Evolutionary conservation across 92 coral and sea anemone genomes (phyloP).

Genomic region (Porites cylindrica): DNA sequence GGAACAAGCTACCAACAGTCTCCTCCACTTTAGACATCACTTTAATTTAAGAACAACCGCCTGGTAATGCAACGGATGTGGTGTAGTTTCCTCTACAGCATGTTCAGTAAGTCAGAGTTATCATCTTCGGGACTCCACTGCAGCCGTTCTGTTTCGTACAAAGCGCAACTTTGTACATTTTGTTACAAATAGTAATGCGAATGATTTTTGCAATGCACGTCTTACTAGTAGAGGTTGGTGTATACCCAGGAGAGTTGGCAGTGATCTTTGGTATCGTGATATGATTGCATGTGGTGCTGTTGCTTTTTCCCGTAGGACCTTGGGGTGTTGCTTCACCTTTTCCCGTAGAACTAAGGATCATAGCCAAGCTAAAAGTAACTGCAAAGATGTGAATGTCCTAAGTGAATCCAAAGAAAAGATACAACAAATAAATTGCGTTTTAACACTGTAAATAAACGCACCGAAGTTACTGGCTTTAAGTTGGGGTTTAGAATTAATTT

Average conservation of each 20-base stretch:
- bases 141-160: not conserved
- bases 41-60: not conserved
- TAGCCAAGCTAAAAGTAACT: not conserved
- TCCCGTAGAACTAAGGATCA: not conserved
- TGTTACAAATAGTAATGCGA: not conserved
- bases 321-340: conserved; percentile 17
- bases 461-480: no score
- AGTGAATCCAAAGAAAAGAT: no score
- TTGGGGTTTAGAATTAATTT: no score
- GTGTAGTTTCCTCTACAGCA: not conserved
- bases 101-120: not conserved
- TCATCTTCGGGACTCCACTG: not conserved
- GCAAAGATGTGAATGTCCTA: not conserved
- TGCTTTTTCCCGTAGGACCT: not conserved
- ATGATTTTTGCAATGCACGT: not conserved
- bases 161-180: not conserved
- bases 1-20: not conserved
- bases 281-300: not conserved
- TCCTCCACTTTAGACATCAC: not conserved
- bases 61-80: not conserved
- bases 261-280: not conserved
- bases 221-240: not conserved
- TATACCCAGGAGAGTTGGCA: not conserved
- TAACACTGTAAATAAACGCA: no score
- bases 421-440: no score